Evolutionary conservation across 2,797 vertebrate genomes (phyloP).

Genomic region (Botia almorhae): DNA sequence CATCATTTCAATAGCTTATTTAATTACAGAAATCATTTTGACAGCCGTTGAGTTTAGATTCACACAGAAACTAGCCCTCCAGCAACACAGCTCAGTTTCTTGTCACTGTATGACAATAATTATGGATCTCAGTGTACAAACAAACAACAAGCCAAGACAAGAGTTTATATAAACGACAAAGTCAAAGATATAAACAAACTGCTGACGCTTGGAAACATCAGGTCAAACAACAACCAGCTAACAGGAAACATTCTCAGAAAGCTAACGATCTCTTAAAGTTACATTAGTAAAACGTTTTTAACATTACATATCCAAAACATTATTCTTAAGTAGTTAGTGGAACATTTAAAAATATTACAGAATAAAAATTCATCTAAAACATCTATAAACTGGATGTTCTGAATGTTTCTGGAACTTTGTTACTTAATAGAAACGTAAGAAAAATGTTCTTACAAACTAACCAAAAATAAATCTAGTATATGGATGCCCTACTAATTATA

Average conservation of each 20-base stretch:
- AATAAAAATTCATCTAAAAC: too few relatives aligned
- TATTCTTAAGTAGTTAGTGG: too few relatives aligned
- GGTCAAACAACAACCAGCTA: slow-evolving; percentile 3
- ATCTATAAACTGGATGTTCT: too few relatives aligned
- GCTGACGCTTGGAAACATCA: not conserved
- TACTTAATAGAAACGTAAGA: too few relatives aligned
- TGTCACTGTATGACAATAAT: slow-evolving; percentile 5
- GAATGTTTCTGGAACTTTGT: too few relatives aligned
- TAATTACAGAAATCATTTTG: not conserved
- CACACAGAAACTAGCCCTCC: too few relatives aligned
- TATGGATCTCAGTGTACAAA: not conserved
- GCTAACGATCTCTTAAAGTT: not conserved
- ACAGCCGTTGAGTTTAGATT: too few relatives aligned
- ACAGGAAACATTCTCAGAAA: too few relatives aligned
- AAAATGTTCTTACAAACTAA: too few relatives aligned
- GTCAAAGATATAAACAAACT: not conserved
- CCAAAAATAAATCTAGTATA: not conserved
- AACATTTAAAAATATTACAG: too few relatives aligned
- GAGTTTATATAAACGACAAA: not conserved
- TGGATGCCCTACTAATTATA: not conserved
- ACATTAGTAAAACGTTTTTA: too few relatives aligned
- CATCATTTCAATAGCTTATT: slow-evolving; percentile 43
- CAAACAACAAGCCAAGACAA: not conserved
- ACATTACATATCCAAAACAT: too few relatives aligned
- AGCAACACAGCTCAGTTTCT: not conserved